Conservation (phyloP, 2,888 invertebrate species). For the Isotomurus palustris region DNA sequence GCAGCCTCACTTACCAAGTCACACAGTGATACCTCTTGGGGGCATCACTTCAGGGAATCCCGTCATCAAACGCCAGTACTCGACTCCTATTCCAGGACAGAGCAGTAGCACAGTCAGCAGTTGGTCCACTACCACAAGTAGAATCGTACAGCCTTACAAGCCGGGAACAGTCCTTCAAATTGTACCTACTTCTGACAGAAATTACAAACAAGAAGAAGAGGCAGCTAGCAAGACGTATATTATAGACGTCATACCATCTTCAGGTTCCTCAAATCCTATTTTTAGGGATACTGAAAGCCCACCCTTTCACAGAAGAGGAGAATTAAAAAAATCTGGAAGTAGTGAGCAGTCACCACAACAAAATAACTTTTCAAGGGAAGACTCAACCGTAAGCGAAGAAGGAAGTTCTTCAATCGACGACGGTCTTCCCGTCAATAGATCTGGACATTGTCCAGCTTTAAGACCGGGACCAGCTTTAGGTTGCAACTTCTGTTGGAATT, state of each 20-base stretch:
- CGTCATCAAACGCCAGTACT: slow-evolving; percentile 42
- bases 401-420: slow-evolving; percentile 23
- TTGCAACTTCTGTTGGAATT: slow-evolving; percentile 88
- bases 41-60: slow-evolving; percentile 25
- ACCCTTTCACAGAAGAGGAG: slow-evolving; percentile 13
- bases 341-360: neutral
- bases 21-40: slow-evolving; percentile 22
- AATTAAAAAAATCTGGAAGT: slow-evolving; percentile 2
- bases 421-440: slow-evolving; percentile 52
- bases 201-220: neutral
- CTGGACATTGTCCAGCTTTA: slow-evolving; percentile 77
- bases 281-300: slow-evolving; percentile 8
- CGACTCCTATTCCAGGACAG: slow-evolving; percentile 30
- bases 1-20: slow-evolving; percentile 39
- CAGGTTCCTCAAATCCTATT: neutral
- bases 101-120: no score
- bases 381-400: slow-evolving; percentile 16
- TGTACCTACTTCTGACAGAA: neutral
- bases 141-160: slow-evolving; percentile 14
- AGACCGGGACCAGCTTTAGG: slow-evolving; percentile 73
- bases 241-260: neutral
- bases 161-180: neutral
- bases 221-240: neutral
- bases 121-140: slow-evolving; percentile 9
- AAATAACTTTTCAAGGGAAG: slow-evolving; percentile 4